Evolutionary conservation across 2,113 vertebrate species (phyloP), one percentile per base, ranked within the genome.

Genomic region (Cettia cetti): DNA sequence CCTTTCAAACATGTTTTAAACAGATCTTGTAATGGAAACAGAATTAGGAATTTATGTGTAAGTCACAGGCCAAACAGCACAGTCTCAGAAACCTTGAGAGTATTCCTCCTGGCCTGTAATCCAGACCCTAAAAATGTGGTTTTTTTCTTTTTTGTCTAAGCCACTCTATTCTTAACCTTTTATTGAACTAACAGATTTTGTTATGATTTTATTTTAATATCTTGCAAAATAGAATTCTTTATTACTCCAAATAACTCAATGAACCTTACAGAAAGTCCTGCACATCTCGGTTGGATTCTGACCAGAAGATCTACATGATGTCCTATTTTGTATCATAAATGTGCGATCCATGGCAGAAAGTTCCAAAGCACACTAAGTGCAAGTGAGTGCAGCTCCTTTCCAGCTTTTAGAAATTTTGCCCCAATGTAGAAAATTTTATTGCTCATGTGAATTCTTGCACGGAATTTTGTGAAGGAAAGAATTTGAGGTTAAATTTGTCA

Each of bases 401-500:
- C 27, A 50, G 4, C 12, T 7, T 27, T 42, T 19, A 39, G 14
- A 40, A 65, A 70, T 49, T 14, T 40, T 45, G 7, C 19, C 21
- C 10, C 3, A 2, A 5, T 23, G 4, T 18, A n/a, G 35, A 37
- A 50, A 60, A 69, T 24, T 8, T 30, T 45, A 28, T 23, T 59
- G 21, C 18, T 13, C 0, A 0, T 42, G 10, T 37, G 35, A 75
- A n/a, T 54, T 18, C 10, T 47, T 52, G 22, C 15, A 15, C 3
- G 37, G 19, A 33, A 53, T 45, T 72, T 59, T 39, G 6, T 45
- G 4, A 3, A 3, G 13, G 30, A 72, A 74, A 76, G 15, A 63
- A 54, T 45, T n/a, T 35, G 22, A 66, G 6, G 10, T 37, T 50
- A 13, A 50, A 27, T 91, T 53, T 53, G 27, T 53, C 52, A 53